Base-by-base conservation (phyloP, 2,888 invertebrate genomes). In the Drosophila quinaria region DNA sequence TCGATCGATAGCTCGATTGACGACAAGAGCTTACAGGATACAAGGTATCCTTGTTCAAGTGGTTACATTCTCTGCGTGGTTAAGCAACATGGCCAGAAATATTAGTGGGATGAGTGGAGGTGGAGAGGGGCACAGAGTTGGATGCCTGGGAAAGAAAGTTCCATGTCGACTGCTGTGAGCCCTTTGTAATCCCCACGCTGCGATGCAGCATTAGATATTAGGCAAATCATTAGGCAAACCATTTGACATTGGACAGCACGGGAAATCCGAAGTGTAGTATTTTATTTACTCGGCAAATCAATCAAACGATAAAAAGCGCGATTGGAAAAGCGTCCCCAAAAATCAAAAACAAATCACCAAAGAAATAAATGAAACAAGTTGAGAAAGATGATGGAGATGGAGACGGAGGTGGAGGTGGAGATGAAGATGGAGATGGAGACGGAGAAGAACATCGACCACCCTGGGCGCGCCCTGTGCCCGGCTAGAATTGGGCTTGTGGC, bases 261-360 rank as follows among this genome's bases (percentile, higher is more conserved):
- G 55, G 15, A 17, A 60, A 52, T n/a, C n/a, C 31, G 6, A 25
- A 25, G 22, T 39, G 35, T 60, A 35, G 25, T 3, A 5, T 25
- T 25, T 6, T 33, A 11, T 54, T 47, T 37, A 13, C 49, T 33
- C 41, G 61, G 64, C 63, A 74, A 84, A 81, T 81, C 81, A 87
- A 84, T 87, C 87, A 82, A 78, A 67, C 65, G 61, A 47, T 62
- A 62, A 77, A 73, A 64, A 41, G 54, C 59, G 49, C 74, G 50
- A 68, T 68, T 66, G 42, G 64, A 70, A 77, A 74, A 71, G 58
- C 66, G 58, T 68, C 62, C 52, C 50, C 58, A 70, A 35, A 46
- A 33, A 19, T 4, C 19, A 19, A 31, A 33, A 25, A 37, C 29
- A 29, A 52, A 22, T 35, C 25, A 31, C 4, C 15, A n/a, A 22